These are phyloP conservation scores for Hydrophis major DNA, from an alignment of 2,797 vertebrate genomes.

Conservation along the genomic window DNA sequence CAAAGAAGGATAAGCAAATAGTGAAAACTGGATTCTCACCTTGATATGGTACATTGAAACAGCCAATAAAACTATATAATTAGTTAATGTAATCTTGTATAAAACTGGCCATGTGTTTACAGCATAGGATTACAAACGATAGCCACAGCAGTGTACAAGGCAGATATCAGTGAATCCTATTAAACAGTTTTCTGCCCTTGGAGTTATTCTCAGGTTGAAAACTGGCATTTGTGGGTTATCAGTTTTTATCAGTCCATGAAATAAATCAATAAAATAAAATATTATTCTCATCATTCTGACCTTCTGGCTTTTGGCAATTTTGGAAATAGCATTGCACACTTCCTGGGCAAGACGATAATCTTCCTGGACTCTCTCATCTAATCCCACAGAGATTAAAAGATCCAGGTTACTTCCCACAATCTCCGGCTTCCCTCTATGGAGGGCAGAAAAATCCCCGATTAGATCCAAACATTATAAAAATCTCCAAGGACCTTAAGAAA, in stretches of 20 bases:
- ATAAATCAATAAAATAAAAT: not conserved
- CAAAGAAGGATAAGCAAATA: not conserved
- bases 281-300: conserved; percentile 65
- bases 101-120: not conserved
- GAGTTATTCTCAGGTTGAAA: not conserved
- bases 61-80: not conserved
- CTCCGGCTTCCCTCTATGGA: conserved; percentile 84
- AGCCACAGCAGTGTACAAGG: not conserved
- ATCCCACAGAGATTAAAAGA: conserved; percentile 83
- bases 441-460: conserved; percentile 24
- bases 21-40: not conserved
- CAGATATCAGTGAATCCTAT: not conserved
- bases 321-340: conserved; percentile 82
- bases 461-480: not conserved
- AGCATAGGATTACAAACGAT: not conserved
- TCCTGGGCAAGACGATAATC: conserved; percentile 89
- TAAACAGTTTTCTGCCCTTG: not conserved
- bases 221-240: not conserved
- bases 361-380: conserved; percentile 82
- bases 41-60: not conserved
- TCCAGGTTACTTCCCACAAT: conserved; percentile 94
- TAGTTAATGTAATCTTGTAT: not conserved
- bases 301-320: conserved; percentile 81
- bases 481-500: not conserved
- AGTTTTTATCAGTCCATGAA: not conserved